Percentiles rank a stretch among this genome's conserved stretches.
Conservation (phyloP, 2,888 invertebrate genomes). For the Eledona agricola region DNA sequence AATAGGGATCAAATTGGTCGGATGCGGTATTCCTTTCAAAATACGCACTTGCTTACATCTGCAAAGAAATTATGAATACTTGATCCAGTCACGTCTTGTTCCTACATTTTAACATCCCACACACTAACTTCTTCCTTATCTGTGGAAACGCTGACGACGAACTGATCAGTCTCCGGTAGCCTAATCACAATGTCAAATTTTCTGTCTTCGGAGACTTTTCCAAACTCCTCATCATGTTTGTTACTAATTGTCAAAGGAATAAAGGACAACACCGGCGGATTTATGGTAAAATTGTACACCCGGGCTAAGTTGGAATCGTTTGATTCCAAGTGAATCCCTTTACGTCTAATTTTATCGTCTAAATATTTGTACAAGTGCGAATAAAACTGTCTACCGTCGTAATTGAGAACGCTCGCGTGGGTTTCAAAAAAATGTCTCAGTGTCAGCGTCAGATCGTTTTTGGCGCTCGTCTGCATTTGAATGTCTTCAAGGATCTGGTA, state of each 20-base stretch:
- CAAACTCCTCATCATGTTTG: conserved; percentile 35
- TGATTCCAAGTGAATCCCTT: conserved; percentile 50
- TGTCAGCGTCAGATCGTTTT: conserved; percentile 64
- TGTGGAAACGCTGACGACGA: conserved; percentile 79
- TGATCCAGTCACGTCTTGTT: conserved; percentile 15
- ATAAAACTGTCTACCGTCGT: conserved; percentile 85
- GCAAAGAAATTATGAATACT: conserved; percentile 1
- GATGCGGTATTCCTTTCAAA: conserved; percentile 78
- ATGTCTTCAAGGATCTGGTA: conserved; percentile 82
- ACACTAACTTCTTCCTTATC: conserved; percentile 81
- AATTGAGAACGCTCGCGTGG: conserved; percentile 76
- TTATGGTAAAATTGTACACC: conserved; percentile 64
- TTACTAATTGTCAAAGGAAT: conserved; percentile 65
- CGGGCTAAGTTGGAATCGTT: conserved; percentile 52
- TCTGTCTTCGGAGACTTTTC: conserved; percentile 54
- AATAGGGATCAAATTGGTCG: conserved; percentile 80
- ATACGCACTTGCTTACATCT: conserved; percentile 73
- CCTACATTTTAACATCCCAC: conserved; percentile 76
- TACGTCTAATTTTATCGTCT: conserved; percentile 57
- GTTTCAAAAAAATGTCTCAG: conserved; percentile 76
- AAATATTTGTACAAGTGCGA: conserved; percentile 71
- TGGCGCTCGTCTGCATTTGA: conserved; percentile 65
- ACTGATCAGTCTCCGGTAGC: conserved; percentile 73
- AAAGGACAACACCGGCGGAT: conserved; percentile 70
- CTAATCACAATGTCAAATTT: conserved; percentile 70